Evolutionary conservation across 2,888 invertebrate species (phyloP).

Genomic region (Cantharis nigra): DNA sequence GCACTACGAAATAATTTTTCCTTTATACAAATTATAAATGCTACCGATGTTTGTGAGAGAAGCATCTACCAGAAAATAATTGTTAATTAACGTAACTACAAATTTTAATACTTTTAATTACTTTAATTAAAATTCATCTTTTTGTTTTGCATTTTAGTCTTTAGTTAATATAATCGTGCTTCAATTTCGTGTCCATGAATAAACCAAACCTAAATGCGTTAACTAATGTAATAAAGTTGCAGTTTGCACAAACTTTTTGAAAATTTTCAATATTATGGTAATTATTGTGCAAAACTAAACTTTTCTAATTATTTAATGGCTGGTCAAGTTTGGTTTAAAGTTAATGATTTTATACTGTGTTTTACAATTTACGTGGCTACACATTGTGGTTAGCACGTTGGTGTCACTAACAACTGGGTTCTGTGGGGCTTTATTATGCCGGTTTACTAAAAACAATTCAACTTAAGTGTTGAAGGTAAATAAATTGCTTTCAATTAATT

Average conservation of each 20-base stretch:
- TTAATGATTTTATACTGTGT: not conserved
- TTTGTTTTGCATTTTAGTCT: not conserved
- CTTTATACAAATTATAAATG: not conserved
- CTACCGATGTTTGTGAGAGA: not conserved
- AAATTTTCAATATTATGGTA: not conserved
- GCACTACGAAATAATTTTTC: not conserved
- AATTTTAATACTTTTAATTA: not conserved
- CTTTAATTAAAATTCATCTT: not conserved
- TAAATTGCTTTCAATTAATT: not conserved
- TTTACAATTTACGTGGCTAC: not conserved
- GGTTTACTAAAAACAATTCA: not conserved
- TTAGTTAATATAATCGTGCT: not conserved
- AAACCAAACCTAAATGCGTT: not conserved
- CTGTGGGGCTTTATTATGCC: not conserved
- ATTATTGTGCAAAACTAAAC: not conserved
- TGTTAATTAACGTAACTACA: not conserved
- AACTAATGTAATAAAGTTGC: not conserved
- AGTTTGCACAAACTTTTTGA: not conserved
- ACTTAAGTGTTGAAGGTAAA: not conserved
- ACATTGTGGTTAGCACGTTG: not conserved
- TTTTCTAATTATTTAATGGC: not conserved
- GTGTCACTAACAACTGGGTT: not conserved
- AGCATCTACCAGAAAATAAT: not conserved
- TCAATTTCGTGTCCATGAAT: not conserved
- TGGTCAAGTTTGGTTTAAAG: not conserved